phyloP scores from a whole-genome alignment of 1,140 invertebrate genomes.

The Gonioctena quinquepunctata region DNA sequence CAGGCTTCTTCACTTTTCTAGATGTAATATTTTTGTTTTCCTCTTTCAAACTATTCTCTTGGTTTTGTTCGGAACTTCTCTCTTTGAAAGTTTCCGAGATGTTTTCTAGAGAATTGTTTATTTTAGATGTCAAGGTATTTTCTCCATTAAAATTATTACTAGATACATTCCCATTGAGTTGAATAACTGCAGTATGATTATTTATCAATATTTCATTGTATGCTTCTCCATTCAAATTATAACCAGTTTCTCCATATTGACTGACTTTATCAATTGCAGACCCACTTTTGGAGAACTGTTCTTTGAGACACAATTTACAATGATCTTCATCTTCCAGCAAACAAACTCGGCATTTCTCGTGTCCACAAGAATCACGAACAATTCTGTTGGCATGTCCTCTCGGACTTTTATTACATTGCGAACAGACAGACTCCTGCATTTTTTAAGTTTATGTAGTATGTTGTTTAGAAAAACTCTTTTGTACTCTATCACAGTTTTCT shows the following conservation, averaged over 20 bases:
- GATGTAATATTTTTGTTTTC: constrained; percentile 8
- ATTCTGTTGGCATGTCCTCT: constrained; percentile 46
- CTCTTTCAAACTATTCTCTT: background rate
- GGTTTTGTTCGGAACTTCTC: background rate
- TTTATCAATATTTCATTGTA: constrained; percentile 20
- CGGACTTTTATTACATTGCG: constrained; percentile 51
- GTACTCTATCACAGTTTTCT: no score
- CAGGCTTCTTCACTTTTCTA: background rate
- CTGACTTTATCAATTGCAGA: constrained; percentile 6
- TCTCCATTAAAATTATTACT: background rate
- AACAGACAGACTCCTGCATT: constrained; percentile 45
- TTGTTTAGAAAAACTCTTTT: no score
- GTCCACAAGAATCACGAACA: constrained; percentile 58
- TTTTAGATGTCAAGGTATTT: background rate
- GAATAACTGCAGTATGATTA: constrained; percentile 38
- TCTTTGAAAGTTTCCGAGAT: background rate
- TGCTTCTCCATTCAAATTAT: background rate
- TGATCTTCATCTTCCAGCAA: constrained; percentile 52
- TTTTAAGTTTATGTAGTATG: no score
- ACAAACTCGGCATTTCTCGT: constrained; percentile 57
- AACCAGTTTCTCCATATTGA: background rate
- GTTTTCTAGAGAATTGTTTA: constrained; percentile 14
- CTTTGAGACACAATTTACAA: constrained; percentile 51
- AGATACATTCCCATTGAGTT: constrained; percentile 30
- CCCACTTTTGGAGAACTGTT: background rate